phyloP scores from a whole-genome alignment of 2,888 invertebrate genomes.

The Pollenia amentaria region DNA sequence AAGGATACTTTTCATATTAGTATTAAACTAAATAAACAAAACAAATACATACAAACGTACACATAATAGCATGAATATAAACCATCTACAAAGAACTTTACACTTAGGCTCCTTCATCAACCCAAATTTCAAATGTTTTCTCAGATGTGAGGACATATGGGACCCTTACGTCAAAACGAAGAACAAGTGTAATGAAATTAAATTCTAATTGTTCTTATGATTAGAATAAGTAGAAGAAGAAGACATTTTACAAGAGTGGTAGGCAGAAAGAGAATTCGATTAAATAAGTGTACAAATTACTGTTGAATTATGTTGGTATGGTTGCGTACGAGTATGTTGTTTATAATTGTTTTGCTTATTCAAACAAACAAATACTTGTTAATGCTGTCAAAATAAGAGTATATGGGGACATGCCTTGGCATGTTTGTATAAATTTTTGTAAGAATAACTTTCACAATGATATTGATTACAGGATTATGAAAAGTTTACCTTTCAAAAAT shows the following conservation, averaged over 20 bases:
- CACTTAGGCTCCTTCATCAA: background rate
- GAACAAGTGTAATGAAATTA: conserved; percentile 59
- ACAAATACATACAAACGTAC: background rate
- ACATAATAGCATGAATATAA: background rate
- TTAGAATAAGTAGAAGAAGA: background rate
- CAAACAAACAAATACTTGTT: conserved; percentile 2
- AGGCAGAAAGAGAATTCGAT: background rate
- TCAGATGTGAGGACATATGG: conserved; percentile 32
- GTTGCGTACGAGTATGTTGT: background rate
- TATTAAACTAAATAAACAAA: conserved; percentile 36
- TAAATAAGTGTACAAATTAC: conserved; percentile 16
- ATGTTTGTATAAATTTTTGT: background rate
- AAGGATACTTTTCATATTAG: conserved; percentile 39
- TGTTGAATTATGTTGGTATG: background rate
- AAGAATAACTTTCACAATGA: background rate
- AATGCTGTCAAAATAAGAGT: conserved; percentile 12
- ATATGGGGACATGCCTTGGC: background rate
- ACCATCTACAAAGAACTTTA: conserved; percentile 11
- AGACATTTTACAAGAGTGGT: background rate
- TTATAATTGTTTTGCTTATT: background rate
- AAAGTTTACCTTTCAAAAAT: conserved; percentile 16
- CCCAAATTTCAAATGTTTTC: background rate
- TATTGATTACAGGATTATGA: conserved; percentile 33
- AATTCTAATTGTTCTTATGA: conserved; percentile 56
- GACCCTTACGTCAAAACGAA: conserved; percentile 34